A percentile compares a stretch with the other conserved stretches of the same genome.
These are phyloP conservation scores for Graphium colonna DNA, from an alignment of 2,888 invertebrate genomes.

Conservation along the genomic window DNA sequence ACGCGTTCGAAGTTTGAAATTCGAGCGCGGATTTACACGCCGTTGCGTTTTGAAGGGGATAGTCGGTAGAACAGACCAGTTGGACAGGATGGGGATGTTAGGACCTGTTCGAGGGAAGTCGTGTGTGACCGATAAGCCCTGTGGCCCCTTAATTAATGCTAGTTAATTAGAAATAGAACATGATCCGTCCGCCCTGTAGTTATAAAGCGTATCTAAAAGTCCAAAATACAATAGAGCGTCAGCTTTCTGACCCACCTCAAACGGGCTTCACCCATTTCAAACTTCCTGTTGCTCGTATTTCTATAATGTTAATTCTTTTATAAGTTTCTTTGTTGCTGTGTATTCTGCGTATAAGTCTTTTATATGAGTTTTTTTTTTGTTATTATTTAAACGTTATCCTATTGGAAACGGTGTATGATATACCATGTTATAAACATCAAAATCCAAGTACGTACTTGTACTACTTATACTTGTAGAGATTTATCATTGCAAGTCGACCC, in stretches of 20 bases:
- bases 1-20: conserved; percentile 44
- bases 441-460: too few species aligned
- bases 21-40: conserved; percentile 66
- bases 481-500: too few species aligned
- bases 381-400: too few species aligned
- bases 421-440: too few species aligned
- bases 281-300: too few species aligned
- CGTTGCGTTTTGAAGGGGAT: conserved; percentile 48
- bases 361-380: too few species aligned
- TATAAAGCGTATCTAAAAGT: neutral
- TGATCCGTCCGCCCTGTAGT: neutral
- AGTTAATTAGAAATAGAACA: conserved; percentile 1
- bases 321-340: too few species aligned
- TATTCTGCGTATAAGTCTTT: too few species aligned
- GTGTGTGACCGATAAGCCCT: conserved; percentile 24
- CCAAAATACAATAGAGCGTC: neutral
- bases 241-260: neutral
- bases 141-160: conserved; percentile 4
- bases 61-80: conserved; percentile 27
- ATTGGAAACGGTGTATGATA: too few species aligned
- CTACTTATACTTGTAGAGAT: too few species aligned
- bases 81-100: conserved; percentile 45
- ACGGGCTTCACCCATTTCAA: neutral
- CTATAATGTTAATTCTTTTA: too few species aligned
- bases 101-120: conserved; percentile 30